Percentiles rank a stretch among this genome's conserved stretches.
phyloP scores from a whole-genome alignment of 2,888 invertebrate genomes.

The Melieria crassipennis region DNA sequence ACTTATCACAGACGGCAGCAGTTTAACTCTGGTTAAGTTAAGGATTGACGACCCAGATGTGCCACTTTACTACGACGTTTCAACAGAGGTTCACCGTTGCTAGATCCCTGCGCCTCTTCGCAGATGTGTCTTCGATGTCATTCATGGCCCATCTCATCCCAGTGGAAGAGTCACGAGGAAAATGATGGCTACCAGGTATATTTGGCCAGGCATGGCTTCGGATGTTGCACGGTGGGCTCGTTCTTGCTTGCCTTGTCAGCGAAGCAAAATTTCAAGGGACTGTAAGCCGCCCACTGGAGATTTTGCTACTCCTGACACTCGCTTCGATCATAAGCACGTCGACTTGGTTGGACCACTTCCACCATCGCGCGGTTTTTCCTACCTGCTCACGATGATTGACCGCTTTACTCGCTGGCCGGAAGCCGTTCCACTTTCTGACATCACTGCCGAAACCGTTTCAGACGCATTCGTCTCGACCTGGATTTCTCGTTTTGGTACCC shows the following conservation, averaged over 20 bases:
- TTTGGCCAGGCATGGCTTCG: slow-evolving; percentile 8
- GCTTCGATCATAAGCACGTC: no score
- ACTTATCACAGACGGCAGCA: background rate
- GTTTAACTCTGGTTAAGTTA: background rate
- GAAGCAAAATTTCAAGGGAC: slow-evolving; percentile 1
- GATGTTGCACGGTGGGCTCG: slow-evolving; percentile 8
- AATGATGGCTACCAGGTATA: slow-evolving; percentile 4
- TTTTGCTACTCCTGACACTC: no score
- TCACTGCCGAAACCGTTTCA: slow-evolving; percentile 6
- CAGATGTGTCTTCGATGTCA: background rate
- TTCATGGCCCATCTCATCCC: slow-evolving; percentile 8
- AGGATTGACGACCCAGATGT: background rate
- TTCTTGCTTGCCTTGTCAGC: background rate
- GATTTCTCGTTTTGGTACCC: slow-evolving; percentile 12
- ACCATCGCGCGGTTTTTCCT: no score
- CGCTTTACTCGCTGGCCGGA: background rate
- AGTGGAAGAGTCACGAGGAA: background rate
- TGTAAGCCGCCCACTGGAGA: background rate
- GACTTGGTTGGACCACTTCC: no score
- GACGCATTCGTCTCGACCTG: slow-evolving; percentile 9
- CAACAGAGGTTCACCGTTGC: background rate
- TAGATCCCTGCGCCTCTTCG: background rate
- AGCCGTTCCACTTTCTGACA: background rate
- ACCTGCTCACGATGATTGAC: background rate
- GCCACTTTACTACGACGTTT: background rate